Evolutionary conservation across 2,113 vertebrate genomes (phyloP).

Genomic region (Chloropsis cyanopogon): DNA sequence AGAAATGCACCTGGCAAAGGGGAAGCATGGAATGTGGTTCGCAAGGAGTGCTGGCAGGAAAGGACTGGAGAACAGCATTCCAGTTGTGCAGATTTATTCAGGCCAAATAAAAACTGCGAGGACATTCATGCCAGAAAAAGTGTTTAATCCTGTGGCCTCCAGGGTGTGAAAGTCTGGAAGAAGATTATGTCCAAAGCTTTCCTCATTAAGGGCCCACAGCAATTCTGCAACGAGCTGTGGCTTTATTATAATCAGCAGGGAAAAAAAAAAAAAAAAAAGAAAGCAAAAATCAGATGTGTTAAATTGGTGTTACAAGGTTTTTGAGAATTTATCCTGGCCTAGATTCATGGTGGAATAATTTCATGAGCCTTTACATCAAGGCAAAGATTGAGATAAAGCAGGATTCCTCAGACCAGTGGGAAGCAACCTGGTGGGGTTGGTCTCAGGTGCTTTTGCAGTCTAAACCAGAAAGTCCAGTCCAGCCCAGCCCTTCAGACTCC

Average conservation of each 20-base stretch:
- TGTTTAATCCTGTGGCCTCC: neutral
- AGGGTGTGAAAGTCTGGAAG: neutral
- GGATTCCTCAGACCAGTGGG: neutral
- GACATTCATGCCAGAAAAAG: neutral
- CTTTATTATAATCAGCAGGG: neutral
- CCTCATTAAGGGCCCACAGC: neutral
- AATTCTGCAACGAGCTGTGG: neutral
- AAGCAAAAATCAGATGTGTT: neutral
- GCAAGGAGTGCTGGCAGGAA: neutral
- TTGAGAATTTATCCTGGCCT: neutral
- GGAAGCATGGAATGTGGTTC: neutral
- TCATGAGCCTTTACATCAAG: neutral
- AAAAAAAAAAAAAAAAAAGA: neutral
- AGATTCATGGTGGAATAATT: neutral
- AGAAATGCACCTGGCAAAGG: neutral
- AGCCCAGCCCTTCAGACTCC: neutral
- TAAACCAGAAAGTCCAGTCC: neutral
- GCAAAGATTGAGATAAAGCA: neutral
- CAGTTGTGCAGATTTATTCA: neutral
- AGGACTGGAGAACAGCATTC: neutral
- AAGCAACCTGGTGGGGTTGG: neutral
- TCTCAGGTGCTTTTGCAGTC: neutral
- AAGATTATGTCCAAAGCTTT: neutral
- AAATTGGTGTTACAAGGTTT: neutral
- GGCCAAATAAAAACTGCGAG: neutral